Conservation (phyloP, 2,797 vertebrate species). For the Adelosebastes latens region DNA sequence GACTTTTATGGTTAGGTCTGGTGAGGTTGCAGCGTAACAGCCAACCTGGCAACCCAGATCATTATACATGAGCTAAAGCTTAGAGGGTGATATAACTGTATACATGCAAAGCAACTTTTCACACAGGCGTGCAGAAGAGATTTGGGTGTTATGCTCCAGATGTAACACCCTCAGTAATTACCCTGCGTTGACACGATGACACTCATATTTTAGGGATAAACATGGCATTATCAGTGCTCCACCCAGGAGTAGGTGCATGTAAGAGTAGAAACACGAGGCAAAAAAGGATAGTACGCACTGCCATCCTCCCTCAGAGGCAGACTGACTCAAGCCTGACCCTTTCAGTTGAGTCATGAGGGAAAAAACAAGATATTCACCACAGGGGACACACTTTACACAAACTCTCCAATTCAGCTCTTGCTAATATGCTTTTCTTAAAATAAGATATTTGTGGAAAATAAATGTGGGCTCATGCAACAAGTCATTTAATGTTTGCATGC, state of each 20-base stretch:
- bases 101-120: conserved; percentile 18
- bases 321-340: conserved; percentile 65
- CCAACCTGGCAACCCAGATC: conserved; percentile 44
- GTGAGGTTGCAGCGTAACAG: conserved; percentile 27
- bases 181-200: conserved; percentile 42
- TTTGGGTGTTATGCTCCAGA: conserved; percentile 28
- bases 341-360: conserved; percentile 68
- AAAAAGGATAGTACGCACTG: conserved; percentile 22
- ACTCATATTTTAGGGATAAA: conserved; percentile 26
- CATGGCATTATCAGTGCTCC: conserved; percentile 37
- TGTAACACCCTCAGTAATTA: conserved; percentile 52
- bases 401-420: conserved; percentile 27
- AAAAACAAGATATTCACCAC: conserved; percentile 67
- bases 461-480: neutral
- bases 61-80: conserved; percentile 29
- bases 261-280: conserved; percentile 13
- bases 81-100: conserved; percentile 38
- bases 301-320: conserved; percentile 57
- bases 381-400: conserved; percentile 50
- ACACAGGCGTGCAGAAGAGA: conserved; percentile 3
- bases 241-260: conserved; percentile 40
- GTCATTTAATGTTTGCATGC: neutral
- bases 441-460: neutral
- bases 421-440: neutral
- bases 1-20: neutral